A percentile compares a stretch with the other conserved stretches of the same genome.
Evolutionary conservation across 2,797 vertebrate species (phyloP).

Genomic region (Pangasius macronema): DNA sequence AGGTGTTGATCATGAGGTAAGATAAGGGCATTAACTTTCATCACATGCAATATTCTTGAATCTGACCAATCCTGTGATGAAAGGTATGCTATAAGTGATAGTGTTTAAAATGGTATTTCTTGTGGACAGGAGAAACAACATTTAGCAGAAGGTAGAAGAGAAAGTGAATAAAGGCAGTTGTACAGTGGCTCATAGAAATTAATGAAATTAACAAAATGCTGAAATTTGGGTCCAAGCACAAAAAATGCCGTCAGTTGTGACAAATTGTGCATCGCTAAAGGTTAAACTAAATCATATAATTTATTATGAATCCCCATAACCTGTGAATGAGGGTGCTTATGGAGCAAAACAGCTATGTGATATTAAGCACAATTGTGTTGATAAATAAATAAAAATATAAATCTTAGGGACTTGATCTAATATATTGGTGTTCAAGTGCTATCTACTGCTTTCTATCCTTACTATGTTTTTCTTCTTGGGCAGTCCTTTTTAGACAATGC

Average conservation of each 20-base stretch:
- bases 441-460: neutral
- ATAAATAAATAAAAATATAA: neutral
- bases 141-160: neutral
- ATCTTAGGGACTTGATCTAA: neutral
- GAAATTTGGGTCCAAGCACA: constrained; percentile 25
- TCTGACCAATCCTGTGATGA: constrained; percentile 2
- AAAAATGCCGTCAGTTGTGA: neutral
- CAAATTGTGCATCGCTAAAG: neutral
- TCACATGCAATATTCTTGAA: neutral
- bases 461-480: neutral
- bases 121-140: constrained; percentile 45
- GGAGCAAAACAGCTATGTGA: neutral
- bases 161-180: neutral
- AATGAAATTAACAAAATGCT: neutral
- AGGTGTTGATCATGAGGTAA: neutral
- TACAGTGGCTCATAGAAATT: neutral
- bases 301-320: neutral
- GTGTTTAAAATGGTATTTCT: constrained; percentile 13
- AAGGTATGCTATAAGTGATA: constrained; percentile 22
- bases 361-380: neutral
- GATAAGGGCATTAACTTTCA: neutral
- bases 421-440: neutral
- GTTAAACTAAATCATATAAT: neutral
- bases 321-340: neutral
- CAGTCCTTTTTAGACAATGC: neutral